A percentile compares a stretch with the other conserved stretches of the same genome.
phyloP scores from a whole-genome alignment of 2,113 vertebrate species.

The Leptodactylus fuscus region DNA sequence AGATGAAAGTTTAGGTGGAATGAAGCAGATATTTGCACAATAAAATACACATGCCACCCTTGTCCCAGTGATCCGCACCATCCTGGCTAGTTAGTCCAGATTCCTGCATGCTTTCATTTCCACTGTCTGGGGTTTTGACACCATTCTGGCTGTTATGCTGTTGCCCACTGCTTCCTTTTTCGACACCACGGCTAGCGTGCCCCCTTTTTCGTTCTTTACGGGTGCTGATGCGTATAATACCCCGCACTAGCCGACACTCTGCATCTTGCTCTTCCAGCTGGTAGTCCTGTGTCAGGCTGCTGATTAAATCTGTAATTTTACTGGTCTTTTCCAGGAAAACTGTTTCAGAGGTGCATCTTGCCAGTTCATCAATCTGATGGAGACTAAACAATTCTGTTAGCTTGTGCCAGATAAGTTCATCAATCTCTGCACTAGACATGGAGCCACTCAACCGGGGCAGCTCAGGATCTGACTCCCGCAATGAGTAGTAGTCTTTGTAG shows the following conservation, averaged over 20 bases:
- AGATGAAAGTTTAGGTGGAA: background rate
- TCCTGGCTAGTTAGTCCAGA: constrained; percentile 85
- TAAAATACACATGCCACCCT: background rate
- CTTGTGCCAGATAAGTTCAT: constrained; percentile 94
- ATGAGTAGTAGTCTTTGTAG: constrained; percentile 90
- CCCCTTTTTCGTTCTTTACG: constrained; percentile 79
- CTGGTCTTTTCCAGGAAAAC: constrained; percentile 97
- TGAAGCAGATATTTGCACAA: background rate
- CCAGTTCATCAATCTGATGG: constrained; percentile 97
- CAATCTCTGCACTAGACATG: constrained; percentile 89
- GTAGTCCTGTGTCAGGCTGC: constrained; percentile 96
- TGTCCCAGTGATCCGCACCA: constrained; percentile 71
- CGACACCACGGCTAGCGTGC: constrained; percentile 61
- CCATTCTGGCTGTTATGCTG: constrained; percentile 72
- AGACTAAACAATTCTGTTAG: constrained; percentile 95
- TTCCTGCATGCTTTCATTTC: constrained; percentile 91
- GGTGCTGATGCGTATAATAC: constrained; percentile 97
- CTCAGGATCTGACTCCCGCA: constrained; percentile 85
- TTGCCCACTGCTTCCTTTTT: constrained; percentile 61
- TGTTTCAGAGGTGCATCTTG: constrained; percentile 95
- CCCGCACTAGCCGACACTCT: constrained; percentile 92
- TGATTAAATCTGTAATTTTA: constrained; percentile 98
- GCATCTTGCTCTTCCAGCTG: constrained; percentile 96
- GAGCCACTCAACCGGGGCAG: constrained; percentile 86
- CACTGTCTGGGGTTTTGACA: constrained; percentile 83